Evolutionary conservation across 2,797 vertebrate genomes (phyloP), one percentile per base, ranked within the genome.

Genomic region (Ctenochaetus hawaiiensis): DNA sequence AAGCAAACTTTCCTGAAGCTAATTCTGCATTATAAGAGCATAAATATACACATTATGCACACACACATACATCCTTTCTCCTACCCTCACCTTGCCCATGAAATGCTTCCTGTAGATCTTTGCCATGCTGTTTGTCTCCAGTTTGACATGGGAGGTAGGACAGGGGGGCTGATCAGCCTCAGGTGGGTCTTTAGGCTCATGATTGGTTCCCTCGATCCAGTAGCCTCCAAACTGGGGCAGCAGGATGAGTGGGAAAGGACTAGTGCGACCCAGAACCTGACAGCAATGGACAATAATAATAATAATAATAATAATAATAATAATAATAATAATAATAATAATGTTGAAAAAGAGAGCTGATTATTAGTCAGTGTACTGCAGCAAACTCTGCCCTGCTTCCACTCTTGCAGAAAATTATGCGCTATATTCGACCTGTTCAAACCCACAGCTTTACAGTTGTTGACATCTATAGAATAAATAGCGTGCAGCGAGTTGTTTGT

Each of bases 181-280:
- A 0, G 94, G 92, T 9, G 91, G 74, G 23, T 89, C 93, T 68
- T 91, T 96, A 20, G 96, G 88, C 61, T 97, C 95, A 8, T 99
- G 98, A 89, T 99, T 99, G 90, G 96, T 99, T 52, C 98, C 98
- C 88, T 99, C 98, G 0, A 99, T 99, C 98, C 98, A 99, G 94
- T 98, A 99, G 71, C 98, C 98, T 72, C 98, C 98, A 2, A 99
- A 99, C 93, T 99, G 98, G 0, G 98, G 98, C 80, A 99, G 91
- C 71, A 99, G 94, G 88, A 99, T 98, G 86, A 99, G 96, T 9
- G 98, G 98, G 82, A 98, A 99, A 0, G 97, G 97, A 73, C 96
- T 96, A 13, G 93, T 94, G 69, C 96, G 96, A 49, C 96, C 96
- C 75, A 99, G 93, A 63, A 99, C 97, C 98, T 99, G 84, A 56